These are phyloP conservation scores for Pygoscelis adeliae DNA, from an alignment of 2,113 vertebrate species.

Conservation along the genomic window DNA sequence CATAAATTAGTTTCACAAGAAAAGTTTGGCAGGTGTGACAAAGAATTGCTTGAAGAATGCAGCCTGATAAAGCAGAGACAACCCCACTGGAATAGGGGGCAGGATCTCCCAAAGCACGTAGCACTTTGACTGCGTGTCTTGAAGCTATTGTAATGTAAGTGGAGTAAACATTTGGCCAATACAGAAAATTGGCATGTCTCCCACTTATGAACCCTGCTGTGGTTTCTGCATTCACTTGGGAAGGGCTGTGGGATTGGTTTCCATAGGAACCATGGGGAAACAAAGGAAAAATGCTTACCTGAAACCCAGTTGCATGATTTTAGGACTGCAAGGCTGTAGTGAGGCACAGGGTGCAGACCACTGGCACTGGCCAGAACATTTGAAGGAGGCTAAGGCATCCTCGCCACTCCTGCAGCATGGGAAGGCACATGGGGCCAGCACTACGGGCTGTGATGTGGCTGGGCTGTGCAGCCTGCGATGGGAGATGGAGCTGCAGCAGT, in stretches of 20 bases:
- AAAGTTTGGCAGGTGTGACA: not conserved
- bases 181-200: not conserved
- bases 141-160: not conserved
- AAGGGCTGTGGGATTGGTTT: not conserved
- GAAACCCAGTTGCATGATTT: not conserved
- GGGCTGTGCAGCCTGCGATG: rapidly evolving
- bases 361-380: not conserved
- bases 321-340: not conserved
- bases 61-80: not conserved
- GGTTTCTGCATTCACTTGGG: not conserved
- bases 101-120: not conserved
- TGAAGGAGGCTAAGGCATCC: not conserved
- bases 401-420: not conserved
- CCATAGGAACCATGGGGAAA: constrained; percentile 17
- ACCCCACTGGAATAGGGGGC: not conserved
- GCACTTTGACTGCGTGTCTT: not conserved
- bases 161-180: not conserved
- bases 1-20: not conserved
- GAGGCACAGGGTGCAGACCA: not conserved
- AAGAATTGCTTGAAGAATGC: not conserved
- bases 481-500: not conserved
- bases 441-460: rapidly evolving
- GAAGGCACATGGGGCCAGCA: rapidly evolving
- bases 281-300: not conserved
- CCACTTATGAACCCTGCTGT: not conserved